A percentile compares a stretch with the other conserved stretches of the same genome.
These are phyloP conservation scores for Fistularia tabacaria DNA, from an alignment of 2,797 vertebrate genomes.

Conservation along the genomic window DNA sequence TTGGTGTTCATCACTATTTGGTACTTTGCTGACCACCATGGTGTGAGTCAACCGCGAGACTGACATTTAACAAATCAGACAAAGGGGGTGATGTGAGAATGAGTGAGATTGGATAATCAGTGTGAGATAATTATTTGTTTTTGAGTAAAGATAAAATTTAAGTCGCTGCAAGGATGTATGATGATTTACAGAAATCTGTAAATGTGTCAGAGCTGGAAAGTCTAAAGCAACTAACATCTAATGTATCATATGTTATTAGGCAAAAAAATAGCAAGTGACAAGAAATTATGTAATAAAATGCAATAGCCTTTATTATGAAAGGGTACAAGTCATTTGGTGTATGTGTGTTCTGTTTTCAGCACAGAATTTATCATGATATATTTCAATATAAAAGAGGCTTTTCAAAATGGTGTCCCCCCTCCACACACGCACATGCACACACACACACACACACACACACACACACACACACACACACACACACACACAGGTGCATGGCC, in stretches of 20 bases:
- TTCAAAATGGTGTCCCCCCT: neutral
- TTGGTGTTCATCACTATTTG: conserved; percentile 23
- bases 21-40: conserved; percentile 43
- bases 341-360: neutral
- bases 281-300: neutral
- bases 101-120: conserved; percentile 42
- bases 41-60: conserved; percentile 49
- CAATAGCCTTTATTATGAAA: neutral
- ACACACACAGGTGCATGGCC: no score
- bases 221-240: no score
- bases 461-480: no score
- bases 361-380: neutral
- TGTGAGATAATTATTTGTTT: conserved; percentile 34
- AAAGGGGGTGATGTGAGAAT: conserved; percentile 56
- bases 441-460: no score
- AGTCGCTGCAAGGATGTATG: conserved; percentile 19
- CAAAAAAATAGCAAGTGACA: no score
- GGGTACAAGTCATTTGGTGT: neutral
- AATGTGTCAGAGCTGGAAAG: neutral
- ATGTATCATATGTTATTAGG: neutral
- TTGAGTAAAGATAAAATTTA: conserved; percentile 24
- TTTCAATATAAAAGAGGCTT: neutral
- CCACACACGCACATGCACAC: neutral
- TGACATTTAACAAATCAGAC: conserved; percentile 57
- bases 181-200: conserved; percentile 13